Evolutionary conservation across 2,888 invertebrate species (phyloP).

Genomic region (Folsomia candida): DNA sequence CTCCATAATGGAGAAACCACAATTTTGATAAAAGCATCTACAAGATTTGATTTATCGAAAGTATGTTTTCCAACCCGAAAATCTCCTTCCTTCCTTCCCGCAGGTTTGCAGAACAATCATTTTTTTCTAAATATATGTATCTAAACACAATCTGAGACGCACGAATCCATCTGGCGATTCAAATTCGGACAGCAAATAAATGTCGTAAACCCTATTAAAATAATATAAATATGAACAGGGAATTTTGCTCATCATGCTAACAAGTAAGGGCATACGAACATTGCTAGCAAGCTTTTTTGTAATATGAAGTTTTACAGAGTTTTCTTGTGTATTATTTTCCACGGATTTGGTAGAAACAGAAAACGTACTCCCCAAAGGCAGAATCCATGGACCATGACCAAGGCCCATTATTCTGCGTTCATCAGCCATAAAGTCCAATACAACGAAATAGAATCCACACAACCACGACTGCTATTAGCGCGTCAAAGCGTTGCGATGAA

Average conservation of each 20-base stretch:
- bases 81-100: neutral
- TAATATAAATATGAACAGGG: no score
- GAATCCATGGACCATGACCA: neutral
- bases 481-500: neutral
- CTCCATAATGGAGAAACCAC: neutral
- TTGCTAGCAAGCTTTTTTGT: no score
- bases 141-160: no score
- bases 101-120: no score
- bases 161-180: no score
- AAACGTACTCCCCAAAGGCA: neutral
- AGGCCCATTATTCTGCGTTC: neutral
- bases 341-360: neutral
- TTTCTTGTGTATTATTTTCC: neutral
- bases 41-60: neutral
- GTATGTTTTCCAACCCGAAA: neutral
- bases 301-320: neutral
- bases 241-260: no score
- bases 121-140: neutral
- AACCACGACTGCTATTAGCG: neutral
- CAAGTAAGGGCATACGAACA: no score
- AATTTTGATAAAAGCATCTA: neutral
- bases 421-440: neutral
- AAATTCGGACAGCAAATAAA: no score
- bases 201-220: neutral
- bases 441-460: neutral